phyloP scores from a whole-genome alignment of 2,888 invertebrate genomes.

The Rosalia funebris region DNA sequence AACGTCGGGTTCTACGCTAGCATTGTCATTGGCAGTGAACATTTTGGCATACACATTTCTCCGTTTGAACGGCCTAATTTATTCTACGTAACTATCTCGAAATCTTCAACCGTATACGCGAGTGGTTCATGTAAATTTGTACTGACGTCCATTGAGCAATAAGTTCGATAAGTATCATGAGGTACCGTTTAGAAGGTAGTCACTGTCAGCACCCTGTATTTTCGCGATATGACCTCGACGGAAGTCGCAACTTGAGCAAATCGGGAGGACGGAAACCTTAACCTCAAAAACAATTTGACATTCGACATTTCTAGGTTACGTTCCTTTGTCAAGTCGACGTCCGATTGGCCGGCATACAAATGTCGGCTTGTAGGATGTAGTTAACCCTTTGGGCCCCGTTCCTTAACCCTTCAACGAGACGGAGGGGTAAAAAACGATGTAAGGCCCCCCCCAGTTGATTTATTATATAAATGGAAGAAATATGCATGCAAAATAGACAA shows the following conservation, averaged over 20 bases:
- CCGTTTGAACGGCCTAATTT: neutral
- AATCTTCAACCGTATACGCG: too few species aligned
- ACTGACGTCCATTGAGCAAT: slow-evolving; percentile 10
- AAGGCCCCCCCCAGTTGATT: too few species aligned
- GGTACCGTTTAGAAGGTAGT: neutral
- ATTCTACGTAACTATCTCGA: neutral
- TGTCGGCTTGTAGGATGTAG: neutral
- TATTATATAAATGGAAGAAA: slow-evolving; percentile 20
- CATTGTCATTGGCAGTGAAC: slow-evolving; percentile 27
- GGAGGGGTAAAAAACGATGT: too few species aligned
- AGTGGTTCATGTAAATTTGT: slow-evolving; percentile 13
- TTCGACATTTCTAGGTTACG: neutral
- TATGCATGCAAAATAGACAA: slow-evolving; percentile 30
- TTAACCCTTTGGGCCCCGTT: too few species aligned
- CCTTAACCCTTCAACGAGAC: too few species aligned
- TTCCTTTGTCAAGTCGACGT: neutral
- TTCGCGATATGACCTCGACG: too few species aligned
- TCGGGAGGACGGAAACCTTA: neutral
- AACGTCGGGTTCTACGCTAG: slow-evolving; percentile 14
- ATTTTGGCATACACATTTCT: slow-evolving; percentile 30
- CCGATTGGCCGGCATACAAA: neutral
- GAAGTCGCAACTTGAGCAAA: too few species aligned
- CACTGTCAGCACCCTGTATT: too few species aligned
- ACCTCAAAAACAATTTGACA: neutral
- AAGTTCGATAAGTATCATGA: neutral